Conservation (phyloP, 2,797 vertebrate species). For the Podargus strigoides region DNA sequence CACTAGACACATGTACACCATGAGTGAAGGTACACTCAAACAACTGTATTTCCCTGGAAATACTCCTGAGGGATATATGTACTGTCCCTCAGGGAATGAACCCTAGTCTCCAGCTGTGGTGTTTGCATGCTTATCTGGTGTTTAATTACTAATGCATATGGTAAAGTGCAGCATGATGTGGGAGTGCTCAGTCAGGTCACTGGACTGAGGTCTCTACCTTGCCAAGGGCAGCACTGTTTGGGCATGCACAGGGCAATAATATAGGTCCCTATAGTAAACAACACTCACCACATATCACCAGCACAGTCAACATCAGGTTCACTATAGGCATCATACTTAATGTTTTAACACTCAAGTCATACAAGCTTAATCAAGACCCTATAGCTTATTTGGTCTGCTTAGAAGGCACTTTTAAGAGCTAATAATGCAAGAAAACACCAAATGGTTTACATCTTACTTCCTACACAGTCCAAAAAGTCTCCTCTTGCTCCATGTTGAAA, state of each 20-base stretch:
- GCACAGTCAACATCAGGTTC: neutral
- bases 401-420: neutral
- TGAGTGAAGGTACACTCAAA: neutral
- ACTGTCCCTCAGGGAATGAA: neutral
- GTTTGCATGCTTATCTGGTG: neutral
- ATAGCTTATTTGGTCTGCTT: neutral
- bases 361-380: neutral
- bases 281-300: neutral
- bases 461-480: neutral
- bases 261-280: fast-evolving
- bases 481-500: neutral
- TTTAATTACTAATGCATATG: neutral
- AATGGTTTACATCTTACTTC: neutral
- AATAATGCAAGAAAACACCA: neutral
- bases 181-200: neutral
- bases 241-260: fast-evolving
- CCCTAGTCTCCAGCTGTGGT: neutral
- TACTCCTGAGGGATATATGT: fast-evolving
- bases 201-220: neutral
- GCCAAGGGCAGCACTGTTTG: neutral
- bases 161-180: neutral
- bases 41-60: neutral
- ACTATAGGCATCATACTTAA: neutral
- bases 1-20: fast-evolving
- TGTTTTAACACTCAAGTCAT: neutral